Percentiles rank a stretch among this genome's conserved stretches.
These are phyloP conservation scores for Halictus quadricinctus DNA, from an alignment of 2,888 invertebrate genomes.

Conservation along the genomic window DNA sequence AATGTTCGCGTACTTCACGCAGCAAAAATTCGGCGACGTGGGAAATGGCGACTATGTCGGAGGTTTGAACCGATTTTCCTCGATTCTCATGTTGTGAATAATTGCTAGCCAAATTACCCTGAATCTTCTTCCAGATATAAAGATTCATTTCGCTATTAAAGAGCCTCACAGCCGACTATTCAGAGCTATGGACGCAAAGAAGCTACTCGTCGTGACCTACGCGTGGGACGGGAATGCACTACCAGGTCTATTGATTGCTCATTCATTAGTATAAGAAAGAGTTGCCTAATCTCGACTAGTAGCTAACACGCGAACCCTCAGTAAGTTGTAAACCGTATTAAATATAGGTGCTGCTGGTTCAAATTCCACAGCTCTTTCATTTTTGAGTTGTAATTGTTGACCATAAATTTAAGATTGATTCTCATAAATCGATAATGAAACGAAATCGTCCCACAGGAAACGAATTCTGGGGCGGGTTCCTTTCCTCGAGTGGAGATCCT, in stretches of 20 bases:
- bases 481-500: constrained; percentile 85
- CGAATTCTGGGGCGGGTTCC: constrained; percentile 87
- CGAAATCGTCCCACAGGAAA: constrained; percentile 83
- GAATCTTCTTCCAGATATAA: constrained; percentile 75
- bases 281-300: neutral
- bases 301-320: neutral
- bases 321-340: neutral
- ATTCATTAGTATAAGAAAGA: neutral
- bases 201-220: constrained; percentile 86
- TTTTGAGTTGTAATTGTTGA: too few relatives aligned
- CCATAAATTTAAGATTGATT: too few relatives aligned
- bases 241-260: constrained; percentile 80
- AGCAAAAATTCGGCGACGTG: constrained; percentile 82
- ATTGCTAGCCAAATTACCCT: neutral
- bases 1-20: constrained; percentile 86
- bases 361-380: neutral
- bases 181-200: constrained; percentile 75
- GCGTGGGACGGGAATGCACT: constrained; percentile 90
- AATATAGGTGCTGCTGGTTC: neutral
- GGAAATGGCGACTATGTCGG: constrained; percentile 82
- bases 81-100: neutral
- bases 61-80: constrained; percentile 63
- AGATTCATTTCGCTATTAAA: constrained; percentile 78
- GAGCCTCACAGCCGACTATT: constrained; percentile 79
- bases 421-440: neutral